Evolutionary conservation across 2,797 vertebrate species (phyloP).

Genomic region (Dendrocincla tyrannina): DNA sequence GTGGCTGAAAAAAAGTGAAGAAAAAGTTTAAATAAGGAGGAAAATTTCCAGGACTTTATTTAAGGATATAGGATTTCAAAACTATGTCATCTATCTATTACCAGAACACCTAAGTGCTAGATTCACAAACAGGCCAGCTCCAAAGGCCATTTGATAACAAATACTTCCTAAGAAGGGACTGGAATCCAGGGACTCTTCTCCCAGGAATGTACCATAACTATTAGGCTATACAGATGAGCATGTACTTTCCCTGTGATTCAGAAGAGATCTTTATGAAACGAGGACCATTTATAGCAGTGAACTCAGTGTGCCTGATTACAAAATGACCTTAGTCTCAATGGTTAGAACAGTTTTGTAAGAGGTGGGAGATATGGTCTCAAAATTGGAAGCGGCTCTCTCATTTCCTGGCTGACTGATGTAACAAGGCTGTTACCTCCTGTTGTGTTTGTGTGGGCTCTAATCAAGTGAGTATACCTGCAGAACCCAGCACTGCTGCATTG

Average conservation of each 20-base stretch:
- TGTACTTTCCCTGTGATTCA: neutral
- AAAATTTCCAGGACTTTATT: neutral
- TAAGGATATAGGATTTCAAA: neutral
- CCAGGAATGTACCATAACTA: neutral
- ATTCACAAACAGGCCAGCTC: neutral
- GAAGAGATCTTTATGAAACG: neutral
- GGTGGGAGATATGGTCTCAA: neutral
- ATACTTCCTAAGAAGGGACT: neutral
- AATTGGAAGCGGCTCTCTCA: neutral
- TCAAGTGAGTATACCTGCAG: neutral
- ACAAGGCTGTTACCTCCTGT: neutral
- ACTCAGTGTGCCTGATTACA: neutral
- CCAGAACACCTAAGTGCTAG: neutral
- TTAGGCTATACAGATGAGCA: neutral
- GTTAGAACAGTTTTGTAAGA: neutral
- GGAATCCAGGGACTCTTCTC: neutral
- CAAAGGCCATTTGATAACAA: neutral
- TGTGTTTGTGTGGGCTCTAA: neutral
- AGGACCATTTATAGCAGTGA: conserved; percentile 5
- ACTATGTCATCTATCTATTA: neutral
- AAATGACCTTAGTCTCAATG: neutral
- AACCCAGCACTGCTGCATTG: neutral
- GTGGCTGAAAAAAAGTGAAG: neutral
- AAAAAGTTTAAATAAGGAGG: neutral
- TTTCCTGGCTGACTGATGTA: neutral